These are phyloP conservation scores for Oreochromis spilurus DNA, from an alignment of 2,113 vertebrate genomes.

Conservation along the genomic window DNA sequence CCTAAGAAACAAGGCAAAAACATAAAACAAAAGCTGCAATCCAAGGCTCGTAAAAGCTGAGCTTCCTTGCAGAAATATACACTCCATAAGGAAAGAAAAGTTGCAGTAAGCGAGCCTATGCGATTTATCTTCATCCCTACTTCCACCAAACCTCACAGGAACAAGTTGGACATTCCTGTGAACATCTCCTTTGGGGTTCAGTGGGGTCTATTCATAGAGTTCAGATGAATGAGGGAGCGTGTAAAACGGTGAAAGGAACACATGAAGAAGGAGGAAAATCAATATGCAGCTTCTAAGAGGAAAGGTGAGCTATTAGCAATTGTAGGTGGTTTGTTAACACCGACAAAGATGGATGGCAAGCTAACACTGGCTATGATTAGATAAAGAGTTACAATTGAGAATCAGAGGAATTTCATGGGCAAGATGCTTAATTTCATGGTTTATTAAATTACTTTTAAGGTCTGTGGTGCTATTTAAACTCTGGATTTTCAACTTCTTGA, in stretches of 20 bases:
- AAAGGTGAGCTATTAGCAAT: background rate
- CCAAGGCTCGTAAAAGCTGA: background rate
- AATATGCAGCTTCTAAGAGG: conserved; percentile 11
- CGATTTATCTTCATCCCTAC: conserved; percentile 27
- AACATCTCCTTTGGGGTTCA: conserved; percentile 1
- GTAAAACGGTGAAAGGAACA: background rate
- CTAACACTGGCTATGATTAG: background rate
- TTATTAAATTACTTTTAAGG: background rate
- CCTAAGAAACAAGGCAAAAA: background rate
- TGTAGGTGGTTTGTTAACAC: background rate
- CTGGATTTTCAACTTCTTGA: background rate
- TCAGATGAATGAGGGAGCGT: conserved; percentile 4
- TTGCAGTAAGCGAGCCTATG: background rate
- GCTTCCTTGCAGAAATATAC: background rate
- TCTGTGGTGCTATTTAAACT: background rate
- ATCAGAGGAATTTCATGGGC: background rate
- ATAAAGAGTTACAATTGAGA: background rate
- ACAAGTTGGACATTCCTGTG: conserved; percentile 11
- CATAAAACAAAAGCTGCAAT: background rate
- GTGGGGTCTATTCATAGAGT: conserved; percentile 19
- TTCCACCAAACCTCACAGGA: conserved; percentile 6
- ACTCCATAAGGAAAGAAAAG: background rate
- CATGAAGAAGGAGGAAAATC: conserved; percentile 22
- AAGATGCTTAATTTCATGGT: background rate
- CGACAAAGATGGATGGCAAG: conserved; percentile 22